These are phyloP conservation scores for Acrossocheilus wenchowensis DNA, from an alignment of 2,797 vertebrate genomes.

Conservation along the genomic window DNA sequence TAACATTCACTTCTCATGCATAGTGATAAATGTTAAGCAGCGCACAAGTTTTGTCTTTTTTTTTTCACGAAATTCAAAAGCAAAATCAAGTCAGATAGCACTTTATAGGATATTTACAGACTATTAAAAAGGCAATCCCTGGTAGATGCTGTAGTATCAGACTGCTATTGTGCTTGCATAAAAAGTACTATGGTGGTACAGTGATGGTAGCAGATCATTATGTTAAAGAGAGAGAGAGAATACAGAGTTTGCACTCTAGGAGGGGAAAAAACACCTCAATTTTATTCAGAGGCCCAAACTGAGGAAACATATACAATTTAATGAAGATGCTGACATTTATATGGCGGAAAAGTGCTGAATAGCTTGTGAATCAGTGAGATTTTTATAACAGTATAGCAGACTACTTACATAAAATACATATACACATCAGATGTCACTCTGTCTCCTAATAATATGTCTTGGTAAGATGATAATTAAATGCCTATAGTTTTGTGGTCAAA, in stretches of 20 bases:
- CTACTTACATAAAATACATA: neutral
- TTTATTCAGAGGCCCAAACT: neutral
- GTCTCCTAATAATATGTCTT: neutral
- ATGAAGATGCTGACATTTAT: neutral
- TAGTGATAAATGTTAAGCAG: neutral
- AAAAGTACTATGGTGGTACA: neutral
- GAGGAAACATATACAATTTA: neutral
- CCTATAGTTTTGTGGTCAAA: neutral
- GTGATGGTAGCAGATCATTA: neutral
- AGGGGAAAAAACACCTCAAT: neutral
- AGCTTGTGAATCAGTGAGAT: neutral
- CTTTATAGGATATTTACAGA: neutral
- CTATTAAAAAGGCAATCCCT: neutral
- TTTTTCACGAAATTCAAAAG: neutral
- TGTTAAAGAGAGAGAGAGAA: neutral
- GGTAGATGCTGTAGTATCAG: neutral
- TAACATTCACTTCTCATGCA: slow-evolving; percentile 2
- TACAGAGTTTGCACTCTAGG: neutral
- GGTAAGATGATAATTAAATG: neutral
- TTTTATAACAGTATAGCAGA: neutral
- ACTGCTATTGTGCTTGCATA: neutral
- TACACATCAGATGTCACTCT: neutral
- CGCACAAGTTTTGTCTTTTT: neutral
- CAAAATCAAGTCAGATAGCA: neutral
- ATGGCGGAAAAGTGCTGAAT: neutral